A percentile compares a stretch with the other conserved stretches of the same genome.
Evolutionary conservation across 2,113 vertebrate genomes (phyloP).

Genomic region (Rutilus rutilus): DNA sequence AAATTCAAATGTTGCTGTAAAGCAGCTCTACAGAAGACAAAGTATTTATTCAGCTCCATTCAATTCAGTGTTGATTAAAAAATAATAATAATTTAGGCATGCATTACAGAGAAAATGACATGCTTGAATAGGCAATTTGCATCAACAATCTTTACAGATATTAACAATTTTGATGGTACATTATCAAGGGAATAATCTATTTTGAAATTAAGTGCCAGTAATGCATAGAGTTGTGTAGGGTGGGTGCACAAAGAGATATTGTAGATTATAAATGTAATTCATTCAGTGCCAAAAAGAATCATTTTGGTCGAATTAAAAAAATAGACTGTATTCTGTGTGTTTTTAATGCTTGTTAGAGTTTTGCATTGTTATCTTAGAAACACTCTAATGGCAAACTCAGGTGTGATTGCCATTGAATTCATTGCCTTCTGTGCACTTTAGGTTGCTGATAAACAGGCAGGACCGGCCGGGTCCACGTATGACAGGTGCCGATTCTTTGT

Average conservation of each 20-base stretch:
- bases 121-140: background rate
- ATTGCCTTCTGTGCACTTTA: conserved; percentile 36
- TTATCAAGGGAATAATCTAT: background rate
- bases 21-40: too few species aligned
- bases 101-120: background rate
- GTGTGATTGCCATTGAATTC: background rate
- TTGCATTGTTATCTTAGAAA: background rate
- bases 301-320: background rate
- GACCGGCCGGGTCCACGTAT: conserved; percentile 27
- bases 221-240: background rate
- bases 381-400: too few species aligned
- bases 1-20: too few species aligned
- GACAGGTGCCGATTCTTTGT: conserved; percentile 43
- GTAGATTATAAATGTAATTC: background rate
- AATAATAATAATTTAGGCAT: too few species aligned
- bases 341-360: background rate
- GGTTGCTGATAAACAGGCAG: conserved; percentile 45
- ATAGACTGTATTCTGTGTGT: background rate
- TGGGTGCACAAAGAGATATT: background rate
- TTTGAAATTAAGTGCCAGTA: background rate
- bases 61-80: too few species aligned
- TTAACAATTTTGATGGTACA: background rate
- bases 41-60: too few species aligned
- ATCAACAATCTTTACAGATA: background rate
- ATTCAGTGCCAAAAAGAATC: background rate